Percentiles rank a stretch among this genome's conserved stretches.
Conservation (phyloP, 2,888 invertebrate genomes). For the Saturnia pavonia region DNA sequence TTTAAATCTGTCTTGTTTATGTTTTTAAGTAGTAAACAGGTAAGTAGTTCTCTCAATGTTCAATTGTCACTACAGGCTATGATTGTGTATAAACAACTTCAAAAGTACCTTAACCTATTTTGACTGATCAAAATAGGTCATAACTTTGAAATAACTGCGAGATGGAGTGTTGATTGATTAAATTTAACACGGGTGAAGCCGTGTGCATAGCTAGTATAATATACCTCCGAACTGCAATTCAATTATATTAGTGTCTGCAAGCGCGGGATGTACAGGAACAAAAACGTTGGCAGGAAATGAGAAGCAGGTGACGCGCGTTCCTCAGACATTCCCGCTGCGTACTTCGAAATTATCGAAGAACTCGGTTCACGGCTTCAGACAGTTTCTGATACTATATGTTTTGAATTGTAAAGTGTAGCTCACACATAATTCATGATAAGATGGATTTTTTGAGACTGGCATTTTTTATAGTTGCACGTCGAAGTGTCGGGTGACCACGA, state of each 20-base stretch:
- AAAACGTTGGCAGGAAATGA: conserved; percentile 60
- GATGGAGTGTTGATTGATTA: too few species aligned
- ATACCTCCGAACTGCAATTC: neutral
- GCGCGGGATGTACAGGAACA: conserved; percentile 27
- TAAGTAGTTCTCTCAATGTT: too few species aligned
- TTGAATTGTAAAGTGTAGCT: neutral
- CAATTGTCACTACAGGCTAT: too few species aligned
- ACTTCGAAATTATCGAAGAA: conserved; percentile 9
- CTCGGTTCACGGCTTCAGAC: neutral
- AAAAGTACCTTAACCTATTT: too few species aligned
- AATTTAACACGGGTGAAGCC: too few species aligned
- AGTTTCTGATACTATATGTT: neutral
- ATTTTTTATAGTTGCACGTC: too few species aligned
- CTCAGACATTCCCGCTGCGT: conserved; percentile 30
- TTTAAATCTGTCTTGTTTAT: too few species aligned
- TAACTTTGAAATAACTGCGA: too few species aligned
- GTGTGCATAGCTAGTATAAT: neutral
- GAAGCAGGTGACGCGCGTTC: conserved; percentile 61
- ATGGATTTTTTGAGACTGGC: neutral
- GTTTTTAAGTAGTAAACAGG: too few species aligned
- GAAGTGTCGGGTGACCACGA: too few species aligned
- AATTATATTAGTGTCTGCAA: conserved; percentile 38
- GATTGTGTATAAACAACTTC: too few species aligned
- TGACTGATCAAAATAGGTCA: too few species aligned
- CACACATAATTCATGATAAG: neutral